A percentile compares a stretch with the other conserved stretches of the same genome.
These are phyloP conservation scores for Melanotaenia maccullochi DNA, from an alignment of 2,797 vertebrate genomes.

Conservation along the genomic window DNA sequence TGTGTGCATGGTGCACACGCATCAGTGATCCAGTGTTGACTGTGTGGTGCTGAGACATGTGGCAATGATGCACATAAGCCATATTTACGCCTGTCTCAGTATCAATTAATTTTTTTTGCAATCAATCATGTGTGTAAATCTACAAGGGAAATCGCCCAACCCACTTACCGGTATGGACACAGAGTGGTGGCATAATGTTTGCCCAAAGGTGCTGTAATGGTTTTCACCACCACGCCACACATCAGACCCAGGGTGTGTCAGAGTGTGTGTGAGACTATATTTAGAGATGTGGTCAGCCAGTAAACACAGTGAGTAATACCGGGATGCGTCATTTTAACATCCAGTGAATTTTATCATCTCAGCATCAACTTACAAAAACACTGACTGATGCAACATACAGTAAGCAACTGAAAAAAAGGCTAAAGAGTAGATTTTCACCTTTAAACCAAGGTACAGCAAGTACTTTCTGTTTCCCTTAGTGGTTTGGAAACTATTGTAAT, in stretches of 20 bases:
- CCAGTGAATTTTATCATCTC: constrained; percentile 30
- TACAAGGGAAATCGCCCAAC: background rate
- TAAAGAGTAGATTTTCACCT: background rate
- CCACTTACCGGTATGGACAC: background rate
- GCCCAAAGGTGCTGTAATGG: constrained; percentile 46
- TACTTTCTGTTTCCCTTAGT: background rate
- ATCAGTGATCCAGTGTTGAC: background rate
- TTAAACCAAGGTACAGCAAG: background rate
- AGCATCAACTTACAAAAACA: constrained; percentile 27
- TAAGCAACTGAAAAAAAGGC: background rate
- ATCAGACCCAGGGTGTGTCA: constrained; percentile 26
- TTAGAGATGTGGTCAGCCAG: constrained; percentile 57
- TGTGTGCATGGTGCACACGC: background rate
- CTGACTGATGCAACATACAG: background rate
- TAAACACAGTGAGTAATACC: constrained; percentile 68
- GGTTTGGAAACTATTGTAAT: background rate
- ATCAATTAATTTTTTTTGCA: background rate
- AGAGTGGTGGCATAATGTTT: constrained; percentile 36
- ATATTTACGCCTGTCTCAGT: background rate
- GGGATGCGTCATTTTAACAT: constrained; percentile 59
- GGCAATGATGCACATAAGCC: constrained; percentile 8
- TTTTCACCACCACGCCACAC: constrained; percentile 43
- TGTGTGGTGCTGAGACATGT: background rate
- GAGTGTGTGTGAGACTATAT: constrained; percentile 59
- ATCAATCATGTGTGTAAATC: background rate